Percentiles rank a stretch among this genome's conserved stretches.
Conservation (phyloP, 2,797 vertebrate genomes). For the Pangasius macronema region DNA sequence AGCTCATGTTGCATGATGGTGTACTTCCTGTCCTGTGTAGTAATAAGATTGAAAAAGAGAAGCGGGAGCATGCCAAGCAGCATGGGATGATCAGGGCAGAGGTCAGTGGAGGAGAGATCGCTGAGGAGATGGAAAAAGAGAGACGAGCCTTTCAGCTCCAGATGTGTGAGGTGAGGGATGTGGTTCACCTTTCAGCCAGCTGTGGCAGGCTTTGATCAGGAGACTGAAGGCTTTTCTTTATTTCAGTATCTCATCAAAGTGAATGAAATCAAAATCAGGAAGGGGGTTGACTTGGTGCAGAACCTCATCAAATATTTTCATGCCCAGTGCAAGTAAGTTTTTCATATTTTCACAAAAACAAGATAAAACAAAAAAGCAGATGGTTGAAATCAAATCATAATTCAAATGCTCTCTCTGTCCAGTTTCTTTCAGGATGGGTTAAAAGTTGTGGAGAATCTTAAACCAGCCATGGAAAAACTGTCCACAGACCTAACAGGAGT, state of each 20-base stretch:
- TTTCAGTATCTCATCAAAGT: slow-evolving; percentile 94
- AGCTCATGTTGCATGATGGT: not conserved
- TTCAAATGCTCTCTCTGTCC: slow-evolving; percentile 20
- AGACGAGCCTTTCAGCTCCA: slow-evolving; percentile 89
- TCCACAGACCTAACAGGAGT: slow-evolving; percentile 86
- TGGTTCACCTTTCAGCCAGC: not conserved
- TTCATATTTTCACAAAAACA: not conserved
- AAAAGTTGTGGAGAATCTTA: slow-evolving; percentile 90
- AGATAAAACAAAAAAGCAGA: not conserved
- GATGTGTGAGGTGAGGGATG: slow-evolving; percentile 87
- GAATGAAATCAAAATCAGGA: slow-evolving; percentile 98
- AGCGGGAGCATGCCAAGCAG: slow-evolving; percentile 90
- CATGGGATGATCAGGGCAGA: slow-evolving; percentile 97
- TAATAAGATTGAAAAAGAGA: slow-evolving; percentile 94
- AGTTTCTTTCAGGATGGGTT: slow-evolving; percentile 98
- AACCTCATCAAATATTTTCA: slow-evolving; percentile 98
- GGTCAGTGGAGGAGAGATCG: slow-evolving; percentile 95
- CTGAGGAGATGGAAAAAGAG: slow-evolving; percentile 97
- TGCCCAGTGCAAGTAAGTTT: slow-evolving; percentile 95
- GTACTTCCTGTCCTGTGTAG: slow-evolving; percentile 51
- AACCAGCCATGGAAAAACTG: slow-evolving; percentile 88
- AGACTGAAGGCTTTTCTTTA: slow-evolving; percentile 23
- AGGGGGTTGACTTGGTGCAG: slow-evolving; percentile 94
- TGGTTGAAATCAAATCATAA: not conserved
- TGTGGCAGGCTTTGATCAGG: not conserved